These are phyloP conservation scores for Hydrotaea diabolus DNA, from an alignment of 2,888 invertebrate species.

Conservation along the genomic window DNA sequence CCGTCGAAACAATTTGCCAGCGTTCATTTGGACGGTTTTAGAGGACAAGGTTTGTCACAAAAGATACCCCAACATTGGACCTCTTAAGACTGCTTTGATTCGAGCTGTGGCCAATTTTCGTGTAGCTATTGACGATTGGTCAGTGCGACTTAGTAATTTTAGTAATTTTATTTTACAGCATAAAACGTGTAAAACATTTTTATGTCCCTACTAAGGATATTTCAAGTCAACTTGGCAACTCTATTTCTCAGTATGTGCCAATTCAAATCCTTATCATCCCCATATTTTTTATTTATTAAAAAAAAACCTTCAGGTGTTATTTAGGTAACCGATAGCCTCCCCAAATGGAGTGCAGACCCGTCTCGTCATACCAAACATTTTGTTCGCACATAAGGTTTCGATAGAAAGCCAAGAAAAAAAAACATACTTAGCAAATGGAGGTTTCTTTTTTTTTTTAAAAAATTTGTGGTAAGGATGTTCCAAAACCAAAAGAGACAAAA, in stretches of 20 bases:
- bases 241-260: too few relatives aligned
- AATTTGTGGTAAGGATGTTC: neutral
- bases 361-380: neutral
- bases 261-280: neutral
- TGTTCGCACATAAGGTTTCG: neutral
- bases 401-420: neutral
- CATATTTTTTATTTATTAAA: neutral
- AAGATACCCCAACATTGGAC: too few relatives aligned
- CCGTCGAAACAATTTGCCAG: too few relatives aligned
- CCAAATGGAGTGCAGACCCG: neutral
- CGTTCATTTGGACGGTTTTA: too few relatives aligned
- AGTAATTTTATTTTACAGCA: too few relatives aligned
- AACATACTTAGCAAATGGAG: slow-evolving; percentile 16
- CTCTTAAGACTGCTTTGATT: too few relatives aligned
- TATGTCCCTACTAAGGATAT: too few relatives aligned
- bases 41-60: too few relatives aligned
- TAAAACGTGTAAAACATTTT: too few relatives aligned
- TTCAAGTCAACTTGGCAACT: slow-evolving; percentile 10
- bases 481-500: slow-evolving; percentile 2
- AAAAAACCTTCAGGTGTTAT: slow-evolving; percentile 34
- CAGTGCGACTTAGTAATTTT: too few relatives aligned
- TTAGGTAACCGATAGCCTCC: slow-evolving; percentile 7
- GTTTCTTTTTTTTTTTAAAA: neutral
- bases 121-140: too few relatives aligned
- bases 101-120: too few relatives aligned